Evolutionary conservation across 53 echinoderm and acorn worm genomes (phyloP), one percentile per base, ranked within the genome.

Genomic region (Holothuria leucospilota): DNA sequence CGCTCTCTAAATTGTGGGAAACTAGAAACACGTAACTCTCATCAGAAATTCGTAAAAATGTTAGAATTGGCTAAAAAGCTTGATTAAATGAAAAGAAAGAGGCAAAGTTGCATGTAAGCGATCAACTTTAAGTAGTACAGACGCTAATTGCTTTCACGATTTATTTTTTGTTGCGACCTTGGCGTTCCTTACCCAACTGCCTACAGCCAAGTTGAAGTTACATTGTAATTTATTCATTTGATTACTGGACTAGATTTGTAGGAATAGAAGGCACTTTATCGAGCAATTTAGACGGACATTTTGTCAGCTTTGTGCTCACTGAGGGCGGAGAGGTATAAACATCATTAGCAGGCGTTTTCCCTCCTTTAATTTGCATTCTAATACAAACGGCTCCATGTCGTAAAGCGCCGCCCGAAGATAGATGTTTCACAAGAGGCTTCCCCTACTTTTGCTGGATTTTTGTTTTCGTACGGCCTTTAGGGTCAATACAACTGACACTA

Each of bases 201-300:
- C 62, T 60, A 39, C 56, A 39, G 81, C 62, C 59, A 12, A 58
- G 59, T 56, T 28, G 21, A 38, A 81, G 60, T 81, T 59, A 52
- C 20, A 81, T 81, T 56, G 81, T 81, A 81, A 81, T 81, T 30
- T 81, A 81, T 81, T 59, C 81, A 81, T 81, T 81, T 81, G 81
- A 81, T 81, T 81, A 81, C 81, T 59, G 81, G 61, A 62, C 60
- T 81, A 81, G 61, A 60, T 81, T 81, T 81, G 38, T 38, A 26
- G 59, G n/a, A 38, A 34, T 62, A 61, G 39, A 58, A 81, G 75
- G 39, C 75, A 75, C 52, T 75, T 75, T 53, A 75, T 75, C 51
- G 49, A 52, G 75, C 75, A 75, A 75, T 75, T 75, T 75, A 75
- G 75, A 75, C 26, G 26, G 75, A 75, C 75, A 18, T 49, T 75